Conservation (phyloP, 2,113 vertebrate species). For the Crocuta crocuta region DNA sequence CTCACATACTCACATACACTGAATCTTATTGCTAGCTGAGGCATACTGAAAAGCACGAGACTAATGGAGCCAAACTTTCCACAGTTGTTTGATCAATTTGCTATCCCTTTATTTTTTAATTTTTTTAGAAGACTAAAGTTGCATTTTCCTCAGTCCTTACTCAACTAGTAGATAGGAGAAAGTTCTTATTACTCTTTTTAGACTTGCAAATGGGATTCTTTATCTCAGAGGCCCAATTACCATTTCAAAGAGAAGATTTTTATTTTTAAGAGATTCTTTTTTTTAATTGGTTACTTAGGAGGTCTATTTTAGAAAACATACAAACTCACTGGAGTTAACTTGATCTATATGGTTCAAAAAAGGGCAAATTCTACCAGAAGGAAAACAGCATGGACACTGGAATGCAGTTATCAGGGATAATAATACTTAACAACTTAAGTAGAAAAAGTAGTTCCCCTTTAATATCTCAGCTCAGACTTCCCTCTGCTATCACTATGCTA, state of each 20-base stretch:
- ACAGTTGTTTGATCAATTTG: background rate
- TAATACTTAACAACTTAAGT: background rate
- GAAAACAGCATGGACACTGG: background rate
- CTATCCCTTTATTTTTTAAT: background rate
- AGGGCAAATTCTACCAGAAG: constrained; percentile 49
- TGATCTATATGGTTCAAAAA: constrained; percentile 17
- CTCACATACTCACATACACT: background rate
- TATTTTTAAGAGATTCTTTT: constrained; percentile 54
- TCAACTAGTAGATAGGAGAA: background rate
- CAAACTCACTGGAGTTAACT: background rate
- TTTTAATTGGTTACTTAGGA: constrained; percentile 61
- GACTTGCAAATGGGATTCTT: constrained; percentile 40
- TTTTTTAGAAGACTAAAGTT: constrained; percentile 19
- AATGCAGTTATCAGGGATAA: background rate
- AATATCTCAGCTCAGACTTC: background rate
- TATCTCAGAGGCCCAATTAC: constrained; percentile 58
- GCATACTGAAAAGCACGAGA: background rate
- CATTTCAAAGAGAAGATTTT: constrained; percentile 45
- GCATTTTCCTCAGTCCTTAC: background rate
- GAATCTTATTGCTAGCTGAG: constrained; percentile 14
- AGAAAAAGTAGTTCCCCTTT: background rate
- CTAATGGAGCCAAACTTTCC: background rate
- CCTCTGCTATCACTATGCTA: background rate
- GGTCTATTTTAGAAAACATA: constrained; percentile 36
- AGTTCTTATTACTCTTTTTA: constrained; percentile 38